A percentile compares a stretch with the other conserved stretches of the same genome.
Evolutionary conservation across 2,888 invertebrate species (phyloP).

Genomic region (Cryptocheilus praepositus): DNA sequence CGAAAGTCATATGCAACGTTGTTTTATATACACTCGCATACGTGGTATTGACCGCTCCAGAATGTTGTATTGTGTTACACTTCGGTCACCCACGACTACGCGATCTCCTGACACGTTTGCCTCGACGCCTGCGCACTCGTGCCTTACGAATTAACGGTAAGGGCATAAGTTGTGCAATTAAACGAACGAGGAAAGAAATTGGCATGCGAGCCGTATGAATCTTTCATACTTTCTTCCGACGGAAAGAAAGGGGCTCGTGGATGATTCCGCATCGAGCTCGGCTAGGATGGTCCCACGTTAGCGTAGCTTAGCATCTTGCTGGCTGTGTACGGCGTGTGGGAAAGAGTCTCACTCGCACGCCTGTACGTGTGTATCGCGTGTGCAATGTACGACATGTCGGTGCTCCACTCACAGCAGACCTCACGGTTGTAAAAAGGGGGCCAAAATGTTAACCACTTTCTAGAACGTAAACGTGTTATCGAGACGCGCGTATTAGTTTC

Average conservation of each 20-base stretch:
- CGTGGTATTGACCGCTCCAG: too few relatives aligned
- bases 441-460: constrained; percentile 68
- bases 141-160: too few relatives aligned
- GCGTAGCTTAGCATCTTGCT: background rate
- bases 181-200: too few relatives aligned
- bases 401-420: constrained; percentile 15
- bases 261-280: constrained; percentile 1
- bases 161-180: too few relatives aligned
- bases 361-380: background rate
- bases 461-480: constrained; percentile 35
- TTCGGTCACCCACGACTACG: too few relatives aligned
- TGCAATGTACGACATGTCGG: constrained; percentile 28
- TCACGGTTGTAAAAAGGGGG: constrained; percentile 58
- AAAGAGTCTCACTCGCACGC: constrained; percentile 20
- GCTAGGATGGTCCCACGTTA: too few relatives aligned
- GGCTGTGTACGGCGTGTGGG: constrained; percentile 24
- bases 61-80: too few relatives aligned
- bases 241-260: background rate
- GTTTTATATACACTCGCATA: too few relatives aligned
- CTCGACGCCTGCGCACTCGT: too few relatives aligned
- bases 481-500: constrained; percentile 1
- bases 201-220: background rate
- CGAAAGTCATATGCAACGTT: too few relatives aligned
- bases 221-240: background rate
- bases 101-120: too few relatives aligned